Base-by-base conservation (phyloP, 2,797 vertebrate genomes). In the Chrosomus eos region DNA sequence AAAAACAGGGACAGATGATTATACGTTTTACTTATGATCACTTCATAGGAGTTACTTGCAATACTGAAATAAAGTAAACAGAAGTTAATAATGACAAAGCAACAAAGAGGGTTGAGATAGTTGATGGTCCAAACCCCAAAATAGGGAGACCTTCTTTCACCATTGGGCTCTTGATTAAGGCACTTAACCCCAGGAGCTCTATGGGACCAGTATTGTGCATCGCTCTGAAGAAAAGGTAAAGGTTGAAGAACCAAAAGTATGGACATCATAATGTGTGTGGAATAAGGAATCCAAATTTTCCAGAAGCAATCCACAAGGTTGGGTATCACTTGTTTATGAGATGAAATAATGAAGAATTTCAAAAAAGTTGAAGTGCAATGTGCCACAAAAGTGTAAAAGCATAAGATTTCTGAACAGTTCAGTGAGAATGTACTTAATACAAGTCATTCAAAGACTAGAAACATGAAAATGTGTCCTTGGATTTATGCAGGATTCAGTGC, bases 1-100 rank as follows among this genome's bases (percentile, higher is more conserved):
- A 90, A 85, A 93, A 90, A 90, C 81, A 91, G 83, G 87, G 72
- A 90, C 33, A 90, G 66, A 62, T 88, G 75, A 93, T 88, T 93
- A 90, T 88, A 90, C 70, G 70, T 81, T 86, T 72, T 68, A 78
- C 81, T 90, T 92, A 91, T 92, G 45, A 89, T 43, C 5, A 91
- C 60, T 6, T 74, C 55, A 60, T 51, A 60, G 55, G 62, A 81
- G 64, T 58, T 84, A 81, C 68, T 84, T 64, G 74, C 58, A 31
- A 71, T 83, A 53, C 85, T 64, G 86, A 87, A 89, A 85, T 71
- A 85, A 80, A 85, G 83, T 79, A 80, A 38, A 80, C 28, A 88
- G n/a, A 83, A 51, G 71, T 87, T 87, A 83, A 83, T 60, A 68
- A 43, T 62, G 51, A 87, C 70, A 87, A 84, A 80, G 80, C 58